These are phyloP conservation scores for Salvelinus fontinalis DNA, from an alignment of 2,113 vertebrate genomes.

Conservation along the genomic window DNA sequence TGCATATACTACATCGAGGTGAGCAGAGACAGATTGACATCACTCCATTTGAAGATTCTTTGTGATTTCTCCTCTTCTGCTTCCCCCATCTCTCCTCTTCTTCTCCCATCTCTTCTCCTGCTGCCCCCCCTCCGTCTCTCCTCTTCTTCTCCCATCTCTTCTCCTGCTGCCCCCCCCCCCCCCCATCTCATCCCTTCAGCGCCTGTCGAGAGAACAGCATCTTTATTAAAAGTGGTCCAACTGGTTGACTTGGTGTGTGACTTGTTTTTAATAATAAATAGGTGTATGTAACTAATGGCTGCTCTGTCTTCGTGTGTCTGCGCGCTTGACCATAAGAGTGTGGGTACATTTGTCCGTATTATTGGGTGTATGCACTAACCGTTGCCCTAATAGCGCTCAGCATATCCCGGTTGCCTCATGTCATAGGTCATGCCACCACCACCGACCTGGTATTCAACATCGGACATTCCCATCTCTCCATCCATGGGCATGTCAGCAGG, in stretches of 20 bases:
- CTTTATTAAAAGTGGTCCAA: not conserved
- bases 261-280: too few relatives aligned
- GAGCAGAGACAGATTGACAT: slow-evolving; percentile 33
- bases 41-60: slow-evolving; percentile 24
- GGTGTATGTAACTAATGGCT: not conserved
- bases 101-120: slow-evolving; percentile 1
- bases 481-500: slow-evolving; percentile 48
- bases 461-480: slow-evolving; percentile 36
- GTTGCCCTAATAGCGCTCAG: slow-evolving; percentile 54
- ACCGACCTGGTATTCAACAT: slow-evolving; percentile 22
- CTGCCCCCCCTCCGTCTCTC: not conserved
- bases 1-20: slow-evolving; percentile 72
- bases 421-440: slow-evolving; percentile 38
- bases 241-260: too few relatives aligned
- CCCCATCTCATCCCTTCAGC: not conserved
- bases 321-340: not conserved
- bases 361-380: slow-evolving; percentile 41
- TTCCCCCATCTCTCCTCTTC: not conserved
- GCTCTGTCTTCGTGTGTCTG: not conserved
- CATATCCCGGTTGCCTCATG: slow-evolving; percentile 13
- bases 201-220: slow-evolving; percentile 9
- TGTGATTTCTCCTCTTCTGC: slow-evolving; percentile 20
- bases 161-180: not conserved
- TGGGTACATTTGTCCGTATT: not conserved
- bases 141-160: not conserved